Evolutionary conservation across 2,797 vertebrate species (phyloP), one percentile per base, ranked within the genome.

Genomic region (Okamejei kenojei): DNA sequence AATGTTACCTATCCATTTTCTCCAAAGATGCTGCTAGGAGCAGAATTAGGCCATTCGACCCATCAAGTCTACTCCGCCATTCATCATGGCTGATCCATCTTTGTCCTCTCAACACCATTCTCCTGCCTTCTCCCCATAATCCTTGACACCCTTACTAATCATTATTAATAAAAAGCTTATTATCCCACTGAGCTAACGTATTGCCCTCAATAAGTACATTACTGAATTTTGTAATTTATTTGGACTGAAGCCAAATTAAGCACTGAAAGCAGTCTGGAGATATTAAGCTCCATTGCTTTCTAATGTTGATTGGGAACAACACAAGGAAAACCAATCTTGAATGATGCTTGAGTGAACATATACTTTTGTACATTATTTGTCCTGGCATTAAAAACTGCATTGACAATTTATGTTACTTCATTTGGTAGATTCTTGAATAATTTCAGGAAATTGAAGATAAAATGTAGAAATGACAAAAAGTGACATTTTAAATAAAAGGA

Each of bases 221-320:
- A 35, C 15, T 38, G 15, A 79, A 17, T 35, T 79, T 13, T 38
- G 7, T 6, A 17, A 38, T 35, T 38, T 38, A 79, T 8, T 79
- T 79, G 71, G 90, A 74, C 71, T 7, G 71, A 73, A 73, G 90
- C 90, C 90, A 92, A 54, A 74, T 92, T 74, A 92, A 92, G 29
- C 90, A 45, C 73, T 58, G 71, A 38, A 38, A 74, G 13, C 90
- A 58, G 29, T 92, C 45, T 91, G 71, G 90, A 76, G 76, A 74
- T 76, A 92, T 92, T 92, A 76, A 76, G 26, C 35, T 45, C 17
- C 68, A 26, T 74, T 35, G 10, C 13, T 76, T 92, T 73, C 38
- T 76, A 76, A 76, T 73, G 90, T 76, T 54, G 71, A 23, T 6
- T 11, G 29, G 90, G n/a, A 92, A 74, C 71, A 73, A 58, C 54